Conservation (phyloP, 2,888 invertebrate species). For the Hermodice carunculata region DNA sequence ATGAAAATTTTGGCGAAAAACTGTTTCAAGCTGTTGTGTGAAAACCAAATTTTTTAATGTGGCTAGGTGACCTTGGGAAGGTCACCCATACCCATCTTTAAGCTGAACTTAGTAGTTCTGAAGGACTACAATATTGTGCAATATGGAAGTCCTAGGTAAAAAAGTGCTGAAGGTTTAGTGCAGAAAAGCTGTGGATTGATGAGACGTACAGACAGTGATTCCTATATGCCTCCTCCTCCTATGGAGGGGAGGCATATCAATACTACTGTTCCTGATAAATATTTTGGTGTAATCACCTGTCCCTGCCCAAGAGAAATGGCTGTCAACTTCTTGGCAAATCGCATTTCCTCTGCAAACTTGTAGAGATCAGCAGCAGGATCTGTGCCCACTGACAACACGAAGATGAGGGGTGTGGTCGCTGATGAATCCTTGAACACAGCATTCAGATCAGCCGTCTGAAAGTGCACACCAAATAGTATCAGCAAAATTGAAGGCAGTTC, state of each 20-base stretch:
- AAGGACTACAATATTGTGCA: no score
- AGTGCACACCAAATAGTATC: no score
- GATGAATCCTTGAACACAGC: constrained; percentile 71
- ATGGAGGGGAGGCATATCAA: neutral
- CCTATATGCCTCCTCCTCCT: no score
- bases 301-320: constrained; percentile 92
- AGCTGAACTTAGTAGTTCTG: no score
- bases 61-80: no score
- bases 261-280: neutral
- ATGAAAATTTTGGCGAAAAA: no score
- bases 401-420: constrained; percentile 70
- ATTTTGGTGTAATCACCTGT: no score
- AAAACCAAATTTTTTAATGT: no score
- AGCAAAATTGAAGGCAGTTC: no score
- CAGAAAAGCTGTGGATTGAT: neutral
- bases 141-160: no score
- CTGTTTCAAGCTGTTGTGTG: no score
- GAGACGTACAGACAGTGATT: neutral
- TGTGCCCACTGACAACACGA: constrained; percentile 70
- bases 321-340: constrained; percentile 74
- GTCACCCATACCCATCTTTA: no score
- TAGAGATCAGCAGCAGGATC: constrained; percentile 71
- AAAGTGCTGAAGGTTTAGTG: neutral
- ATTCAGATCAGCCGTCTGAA: constrained; percentile 67
- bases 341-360: constrained; percentile 73